phyloP scores from a whole-genome alignment of 2,888 invertebrate genomes.

The Aethes cnicana region DNA sequence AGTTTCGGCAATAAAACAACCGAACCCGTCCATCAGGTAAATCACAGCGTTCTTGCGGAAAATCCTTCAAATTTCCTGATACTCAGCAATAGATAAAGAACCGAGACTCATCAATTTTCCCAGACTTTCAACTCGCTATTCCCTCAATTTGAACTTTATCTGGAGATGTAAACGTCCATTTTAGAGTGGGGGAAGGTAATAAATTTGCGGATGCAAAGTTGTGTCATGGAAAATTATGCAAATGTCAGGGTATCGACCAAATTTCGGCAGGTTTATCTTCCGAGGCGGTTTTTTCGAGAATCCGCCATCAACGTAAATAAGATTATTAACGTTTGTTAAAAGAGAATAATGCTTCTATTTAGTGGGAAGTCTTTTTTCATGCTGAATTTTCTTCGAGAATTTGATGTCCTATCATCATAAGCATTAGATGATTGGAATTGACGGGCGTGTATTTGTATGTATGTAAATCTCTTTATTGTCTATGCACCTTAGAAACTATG shows the following conservation, averaged over 20 bases:
- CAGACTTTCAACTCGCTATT: background rate
- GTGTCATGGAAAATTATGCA: constrained; percentile 30
- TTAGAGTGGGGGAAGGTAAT: background rate
- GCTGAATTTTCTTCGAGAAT: background rate
- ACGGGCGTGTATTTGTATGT: too few species aligned
- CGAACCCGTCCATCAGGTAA: too few species aligned
- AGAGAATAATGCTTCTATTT: constrained; percentile 24
- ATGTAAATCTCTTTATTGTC: too few species aligned
- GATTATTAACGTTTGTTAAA: constrained; percentile 38
- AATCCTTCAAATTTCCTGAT: constrained; percentile 1
- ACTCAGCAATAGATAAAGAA: constrained; percentile 14
- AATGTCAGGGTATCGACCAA: constrained; percentile 24
- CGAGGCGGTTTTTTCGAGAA: constrained; percentile 8
- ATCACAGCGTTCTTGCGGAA: background rate
- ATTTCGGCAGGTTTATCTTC: constrained; percentile 23
- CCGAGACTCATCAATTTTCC: background rate
- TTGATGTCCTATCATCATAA: constrained; percentile 4
- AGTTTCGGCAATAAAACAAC: too few species aligned
- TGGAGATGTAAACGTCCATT: background rate
- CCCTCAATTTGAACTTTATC: background rate
- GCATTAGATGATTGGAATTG: background rate
- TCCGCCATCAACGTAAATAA: constrained; percentile 33
- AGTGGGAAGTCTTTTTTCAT: background rate
- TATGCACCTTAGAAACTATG: too few species aligned
- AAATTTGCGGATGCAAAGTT: constrained; percentile 13